A percentile compares a stretch with the other conserved stretches of the same genome.
phyloP scores from a whole-genome alignment of 2,797 vertebrate genomes.

The Pipistrellus pipistrellus region DNA sequence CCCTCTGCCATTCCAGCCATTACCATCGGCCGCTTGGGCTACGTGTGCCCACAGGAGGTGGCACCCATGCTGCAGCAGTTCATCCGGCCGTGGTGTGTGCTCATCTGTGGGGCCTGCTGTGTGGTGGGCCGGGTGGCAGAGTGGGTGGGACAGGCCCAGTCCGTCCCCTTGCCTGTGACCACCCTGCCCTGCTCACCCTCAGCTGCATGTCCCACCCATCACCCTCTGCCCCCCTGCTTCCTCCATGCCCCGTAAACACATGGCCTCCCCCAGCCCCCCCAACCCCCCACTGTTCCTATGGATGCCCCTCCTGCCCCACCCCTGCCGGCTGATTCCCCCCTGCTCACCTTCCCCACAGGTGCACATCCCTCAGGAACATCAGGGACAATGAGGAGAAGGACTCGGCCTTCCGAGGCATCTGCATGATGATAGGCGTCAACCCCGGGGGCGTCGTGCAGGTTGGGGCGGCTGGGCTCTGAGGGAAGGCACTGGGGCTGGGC shows the following conservation, averaged over 20 bases:
- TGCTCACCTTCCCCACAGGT: conserved; percentile 88
- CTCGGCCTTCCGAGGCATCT: conserved; percentile 96
- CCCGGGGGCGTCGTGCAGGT: conserved; percentile 96
- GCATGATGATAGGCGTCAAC: conserved; percentile 97
- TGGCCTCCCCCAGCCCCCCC: not conserved
- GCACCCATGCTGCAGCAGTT: conserved; percentile 96
- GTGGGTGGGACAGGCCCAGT: not conserved
- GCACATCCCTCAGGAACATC: conserved; percentile 96
- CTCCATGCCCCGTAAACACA: not conserved
- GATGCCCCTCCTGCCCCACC: not conserved
- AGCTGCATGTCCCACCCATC: not conserved
- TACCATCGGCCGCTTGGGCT: conserved; percentile 96
- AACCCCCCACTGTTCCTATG: not conserved
- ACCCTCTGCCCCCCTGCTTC: not conserved
- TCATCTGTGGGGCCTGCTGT: not conserved
- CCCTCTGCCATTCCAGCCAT: conserved; percentile 91
- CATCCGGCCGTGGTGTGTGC: conserved; percentile 94
- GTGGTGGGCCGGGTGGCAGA: not conserved
- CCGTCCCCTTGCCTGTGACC: not conserved
- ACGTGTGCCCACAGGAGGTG: conserved; percentile 97
- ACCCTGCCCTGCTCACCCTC: not conserved
- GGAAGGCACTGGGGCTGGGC: conserved; percentile 45
- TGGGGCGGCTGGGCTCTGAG: conserved; percentile 60
- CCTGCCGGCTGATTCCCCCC: not conserved
- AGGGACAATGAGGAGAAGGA: conserved; percentile 97